Evolutionary conservation across 1,140 invertebrate species (phyloP), one percentile per base, ranked within the genome.

Genomic region (Druon quercuslanigerum): DNA sequence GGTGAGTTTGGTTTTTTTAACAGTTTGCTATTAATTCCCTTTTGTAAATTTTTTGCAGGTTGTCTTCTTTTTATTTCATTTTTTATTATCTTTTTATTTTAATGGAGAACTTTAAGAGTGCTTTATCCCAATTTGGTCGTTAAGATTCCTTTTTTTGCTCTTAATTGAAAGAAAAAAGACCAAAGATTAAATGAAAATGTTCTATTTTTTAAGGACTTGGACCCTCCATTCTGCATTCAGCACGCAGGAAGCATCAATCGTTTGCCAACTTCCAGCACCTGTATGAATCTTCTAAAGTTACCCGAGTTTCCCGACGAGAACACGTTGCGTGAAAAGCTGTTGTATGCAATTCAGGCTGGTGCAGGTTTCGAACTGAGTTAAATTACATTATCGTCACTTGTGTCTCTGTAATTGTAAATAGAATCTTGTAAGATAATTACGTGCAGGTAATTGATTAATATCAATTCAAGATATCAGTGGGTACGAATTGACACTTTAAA

Each of bases 251-350:
- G 95, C 52, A 92, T 94, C 70, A 96, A 98, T 87, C 94, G 98
- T 25, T 93, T 99, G 81, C 98, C 98, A 1, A 98, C 97, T 50
- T 96, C 98, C 8, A 98, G 97, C 88, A 99, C 98, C 16, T 99
- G 98, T 90, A 98, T 99, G 95, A 99, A 99, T 93, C 93, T 99
- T 56, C 91, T 99, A 16, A 99, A 99, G 91, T 93, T 99, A 76
- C 98, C 98, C 0, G 96, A 98, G 84, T 98, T 98, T 87, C 93
- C 93, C 56, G 95, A 96, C 76, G 95, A 96, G 87, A 93, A 94
- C 75, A 93, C 94, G 75, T 91, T 99, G 79, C 94, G 93, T 78
- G 95, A 96, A 75, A 99, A 98, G 91, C 92, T 99, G 52, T 88
- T 98, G 2, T 98, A 98, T 89, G 98, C 98, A 33, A 98, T 99